Conservation (phyloP, 2,797 vertebrate species). For the Gastrophryne carolinensis region DNA sequence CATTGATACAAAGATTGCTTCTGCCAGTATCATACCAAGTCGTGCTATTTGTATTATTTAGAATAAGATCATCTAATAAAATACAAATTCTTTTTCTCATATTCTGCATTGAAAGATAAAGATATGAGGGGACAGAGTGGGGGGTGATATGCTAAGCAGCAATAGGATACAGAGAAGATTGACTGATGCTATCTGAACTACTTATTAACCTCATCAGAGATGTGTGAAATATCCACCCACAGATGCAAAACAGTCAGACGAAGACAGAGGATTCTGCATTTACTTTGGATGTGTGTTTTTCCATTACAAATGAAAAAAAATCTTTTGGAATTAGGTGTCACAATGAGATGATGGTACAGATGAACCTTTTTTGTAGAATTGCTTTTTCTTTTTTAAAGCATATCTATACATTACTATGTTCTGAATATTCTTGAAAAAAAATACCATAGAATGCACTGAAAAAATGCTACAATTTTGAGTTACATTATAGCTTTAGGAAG, state of each 20-base stretch:
- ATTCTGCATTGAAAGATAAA: slow-evolving; percentile 31
- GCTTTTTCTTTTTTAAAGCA: not conserved
- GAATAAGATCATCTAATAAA: slow-evolving; percentile 22
- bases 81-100: slow-evolving; percentile 8
- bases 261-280: not conserved
- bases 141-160: slow-evolving; percentile 23
- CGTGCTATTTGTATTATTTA: slow-evolving; percentile 24
- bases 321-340: not conserved
- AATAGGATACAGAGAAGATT: slow-evolving; percentile 38
- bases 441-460: no score
- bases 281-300: slow-evolving; percentile 17
- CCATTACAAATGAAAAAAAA: not conserved
- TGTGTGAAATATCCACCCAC: slow-evolving; percentile 39
- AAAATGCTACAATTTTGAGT: no score
- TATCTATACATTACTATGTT: no score
- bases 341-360: not conserved
- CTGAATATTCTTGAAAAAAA: no score
- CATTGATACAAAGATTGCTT: slow-evolving; percentile 13
- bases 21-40: slow-evolving; percentile 1
- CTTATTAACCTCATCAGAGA: slow-evolving; percentile 49
- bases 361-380: not conserved
- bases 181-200: slow-evolving; percentile 50
- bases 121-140: slow-evolving; percentile 5
- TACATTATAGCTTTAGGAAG: no score
- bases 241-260: slow-evolving; percentile 27